A percentile compares a stretch with the other conserved stretches of the same genome.
phyloP scores from a whole-genome alignment of 1,140 invertebrate genomes.

The Myzus persicae region DNA sequence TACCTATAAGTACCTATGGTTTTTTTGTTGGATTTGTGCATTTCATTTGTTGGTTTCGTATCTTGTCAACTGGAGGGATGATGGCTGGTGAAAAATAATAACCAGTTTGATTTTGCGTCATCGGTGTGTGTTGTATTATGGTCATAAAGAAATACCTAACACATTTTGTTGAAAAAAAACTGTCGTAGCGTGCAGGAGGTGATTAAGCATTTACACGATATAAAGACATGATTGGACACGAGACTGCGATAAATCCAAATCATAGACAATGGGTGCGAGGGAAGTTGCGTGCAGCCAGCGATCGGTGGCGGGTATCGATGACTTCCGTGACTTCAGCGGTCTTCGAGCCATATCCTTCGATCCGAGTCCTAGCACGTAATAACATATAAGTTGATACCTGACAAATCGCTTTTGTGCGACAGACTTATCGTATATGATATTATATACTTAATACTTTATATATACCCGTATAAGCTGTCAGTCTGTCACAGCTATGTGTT shows the following conservation, averaged over 20 bases:
- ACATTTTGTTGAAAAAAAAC: not conserved
- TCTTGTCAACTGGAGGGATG: not conserved
- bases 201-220: not conserved
- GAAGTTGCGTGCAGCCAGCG: not conserved
- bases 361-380: not conserved
- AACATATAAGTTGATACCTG: not conserved
- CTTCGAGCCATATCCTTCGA: not conserved
- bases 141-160: not conserved
- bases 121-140: not conserved
- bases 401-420: not conserved
- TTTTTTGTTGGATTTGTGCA: not conserved
- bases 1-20: not conserved
- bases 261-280: not conserved
- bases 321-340: not conserved
- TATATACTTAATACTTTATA: not conserved
- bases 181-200: not conserved
- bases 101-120: not conserved
- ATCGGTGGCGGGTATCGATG: not conserved
- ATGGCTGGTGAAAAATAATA: not conserved
- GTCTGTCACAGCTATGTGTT: not conserved
- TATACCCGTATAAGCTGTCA: not conserved
- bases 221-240: not conserved
- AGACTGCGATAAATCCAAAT: not conserved
- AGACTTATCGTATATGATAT: not conserved
- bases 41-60: not conserved